phyloP scores from a whole-genome alignment of 53 echinoderm and acorn worm genomes.

The Mesocentrotus franciscanus region DNA sequence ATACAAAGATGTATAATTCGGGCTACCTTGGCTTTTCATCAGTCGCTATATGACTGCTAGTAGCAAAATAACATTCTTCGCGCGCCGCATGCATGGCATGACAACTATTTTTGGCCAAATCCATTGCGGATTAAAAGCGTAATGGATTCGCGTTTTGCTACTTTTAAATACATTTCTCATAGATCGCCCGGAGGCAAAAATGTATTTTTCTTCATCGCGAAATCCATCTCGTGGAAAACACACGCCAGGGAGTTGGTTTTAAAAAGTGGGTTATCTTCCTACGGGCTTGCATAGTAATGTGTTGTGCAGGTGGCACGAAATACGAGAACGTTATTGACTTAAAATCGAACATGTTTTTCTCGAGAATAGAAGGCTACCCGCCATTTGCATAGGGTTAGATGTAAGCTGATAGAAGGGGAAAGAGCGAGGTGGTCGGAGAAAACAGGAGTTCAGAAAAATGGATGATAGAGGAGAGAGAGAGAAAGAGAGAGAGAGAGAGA shows the following conservation, averaged over 20 bases:
- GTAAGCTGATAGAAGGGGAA: conserved; percentile 51
- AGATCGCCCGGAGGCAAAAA: conserved; percentile 10
- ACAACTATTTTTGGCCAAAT: neutral
- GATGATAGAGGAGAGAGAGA: neutral
- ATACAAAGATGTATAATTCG: too few relatives aligned
- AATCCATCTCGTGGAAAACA: conserved; percentile 17
- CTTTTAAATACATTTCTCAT: conserved; percentile 36
- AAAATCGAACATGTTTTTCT: conserved; percentile 63
- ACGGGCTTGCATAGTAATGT: conserved; percentile 28
- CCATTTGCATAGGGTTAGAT: conserved; percentile 47
- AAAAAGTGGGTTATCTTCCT: conserved; percentile 60
- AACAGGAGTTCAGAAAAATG: neutral
- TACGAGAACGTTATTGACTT: conserved; percentile 54
- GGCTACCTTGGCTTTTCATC: too few relatives aligned
- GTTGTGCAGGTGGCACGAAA: conserved; percentile 50
- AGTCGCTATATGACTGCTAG: neutral
- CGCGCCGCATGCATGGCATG: neutral
- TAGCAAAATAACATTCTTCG: neutral
- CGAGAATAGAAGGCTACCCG: conserved; percentile 42
- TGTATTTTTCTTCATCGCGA: neutral
- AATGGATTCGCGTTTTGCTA: conserved; percentile 11
- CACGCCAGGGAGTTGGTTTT: conserved; percentile 30
- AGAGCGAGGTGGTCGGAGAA: conserved; percentile 35
- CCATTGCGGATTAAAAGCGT: neutral
- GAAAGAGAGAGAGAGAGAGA: neutral